Evolutionary conservation across 2,113 vertebrate genomes (phyloP).

Genomic region (Pteruthius melanotis): DNA sequence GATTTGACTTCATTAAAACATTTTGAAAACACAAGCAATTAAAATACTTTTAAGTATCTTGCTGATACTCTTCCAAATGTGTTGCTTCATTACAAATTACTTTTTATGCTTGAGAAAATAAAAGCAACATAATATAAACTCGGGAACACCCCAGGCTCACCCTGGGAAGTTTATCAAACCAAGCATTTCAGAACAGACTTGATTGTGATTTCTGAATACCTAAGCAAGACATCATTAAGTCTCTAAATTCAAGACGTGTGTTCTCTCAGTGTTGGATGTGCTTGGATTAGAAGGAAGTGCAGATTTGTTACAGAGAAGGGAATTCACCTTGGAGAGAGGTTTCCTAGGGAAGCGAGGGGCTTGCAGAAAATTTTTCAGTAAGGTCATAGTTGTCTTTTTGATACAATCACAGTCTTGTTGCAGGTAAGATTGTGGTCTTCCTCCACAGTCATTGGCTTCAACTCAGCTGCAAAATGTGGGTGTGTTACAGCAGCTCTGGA

Average conservation of each 20-base stretch:
- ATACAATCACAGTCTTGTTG: background rate
- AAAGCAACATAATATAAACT: background rate
- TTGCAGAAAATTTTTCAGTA: background rate
- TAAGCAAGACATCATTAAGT: background rate
- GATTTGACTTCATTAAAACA: constrained; percentile 32
- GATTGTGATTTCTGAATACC: background rate
- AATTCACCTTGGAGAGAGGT: background rate
- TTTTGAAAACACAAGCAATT: constrained; percentile 26
- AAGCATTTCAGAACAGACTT: background rate
- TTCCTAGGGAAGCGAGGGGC: background rate
- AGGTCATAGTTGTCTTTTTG: background rate
- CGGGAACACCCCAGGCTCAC: background rate
- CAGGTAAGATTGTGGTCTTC: background rate
- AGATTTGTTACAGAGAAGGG: background rate
- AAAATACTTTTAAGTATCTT: background rate
- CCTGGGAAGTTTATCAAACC: background rate
- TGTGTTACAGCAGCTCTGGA: background rate
- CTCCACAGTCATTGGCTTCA: background rate
- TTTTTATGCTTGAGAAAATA: background rate
- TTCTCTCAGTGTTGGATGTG: background rate
- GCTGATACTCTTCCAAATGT: background rate
- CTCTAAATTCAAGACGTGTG: background rate
- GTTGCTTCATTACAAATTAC: background rate
- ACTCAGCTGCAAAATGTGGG: background rate
- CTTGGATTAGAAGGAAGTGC: background rate